Evolutionary conservation across 2,113 vertebrate genomes (phyloP).

Genomic region (Geothlypis trichas): DNA sequence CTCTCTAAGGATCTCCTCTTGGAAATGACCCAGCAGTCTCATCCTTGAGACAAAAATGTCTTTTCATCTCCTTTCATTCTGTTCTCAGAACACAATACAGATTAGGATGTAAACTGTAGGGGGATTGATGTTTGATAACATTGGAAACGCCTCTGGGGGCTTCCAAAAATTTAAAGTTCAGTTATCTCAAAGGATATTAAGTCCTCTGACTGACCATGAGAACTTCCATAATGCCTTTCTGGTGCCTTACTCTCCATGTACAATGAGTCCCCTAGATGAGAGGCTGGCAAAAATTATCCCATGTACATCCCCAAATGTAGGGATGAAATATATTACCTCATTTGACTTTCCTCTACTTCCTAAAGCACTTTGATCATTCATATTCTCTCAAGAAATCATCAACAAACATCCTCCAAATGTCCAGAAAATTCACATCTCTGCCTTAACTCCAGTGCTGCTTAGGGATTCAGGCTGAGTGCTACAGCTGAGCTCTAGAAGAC

Average conservation of each 20-base stretch:
- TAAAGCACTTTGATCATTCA: not conserved
- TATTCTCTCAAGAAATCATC: not conserved
- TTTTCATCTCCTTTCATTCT: not conserved
- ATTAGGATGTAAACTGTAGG: not conserved
- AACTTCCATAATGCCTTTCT: rapidly evolving
- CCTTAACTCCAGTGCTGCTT: not conserved
- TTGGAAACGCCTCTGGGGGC: not conserved
- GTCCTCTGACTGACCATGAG: not conserved
- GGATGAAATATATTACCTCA: not conserved
- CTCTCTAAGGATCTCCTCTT: slow-evolving; percentile 48
- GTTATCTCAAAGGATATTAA: not conserved
- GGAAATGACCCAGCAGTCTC: slow-evolving; percentile 14
- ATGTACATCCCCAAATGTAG: not conserved
- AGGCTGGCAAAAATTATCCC: not conserved
- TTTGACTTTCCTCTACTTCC: not conserved
- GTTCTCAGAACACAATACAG: not conserved
- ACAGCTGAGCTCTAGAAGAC: not conserved
- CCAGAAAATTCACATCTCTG: not conserved
- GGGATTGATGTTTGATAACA: not conserved
- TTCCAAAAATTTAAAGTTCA: not conserved
- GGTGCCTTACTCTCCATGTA: not conserved
- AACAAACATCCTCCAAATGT: not conserved
- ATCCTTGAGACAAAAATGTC: not conserved
- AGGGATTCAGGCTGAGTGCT: not conserved
- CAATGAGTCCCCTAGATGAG: not conserved